Evolutionary conservation across 2,888 invertebrate genomes (phyloP).

Genomic region (Patella pellucida): DNA sequence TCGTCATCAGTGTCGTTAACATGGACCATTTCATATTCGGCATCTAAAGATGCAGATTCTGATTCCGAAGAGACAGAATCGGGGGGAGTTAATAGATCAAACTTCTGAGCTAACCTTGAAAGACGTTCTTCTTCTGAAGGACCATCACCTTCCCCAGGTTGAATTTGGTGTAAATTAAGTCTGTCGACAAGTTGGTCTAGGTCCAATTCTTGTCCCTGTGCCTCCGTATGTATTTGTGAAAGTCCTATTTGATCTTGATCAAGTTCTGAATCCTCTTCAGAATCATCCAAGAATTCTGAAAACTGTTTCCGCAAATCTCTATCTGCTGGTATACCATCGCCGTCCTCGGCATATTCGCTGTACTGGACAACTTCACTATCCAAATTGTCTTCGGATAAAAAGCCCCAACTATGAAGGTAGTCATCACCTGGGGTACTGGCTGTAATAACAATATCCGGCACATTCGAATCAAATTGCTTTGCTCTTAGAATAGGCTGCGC

Average conservation of each 20-base stretch:
- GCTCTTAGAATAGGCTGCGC: background rate
- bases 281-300: background rate
- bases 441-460: constrained; percentile 1
- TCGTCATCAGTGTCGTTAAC: constrained; percentile 26
- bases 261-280: background rate
- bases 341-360: background rate
- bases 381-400: background rate
- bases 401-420: background rate
- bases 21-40: constrained; percentile 21
- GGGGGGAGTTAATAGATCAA: background rate
- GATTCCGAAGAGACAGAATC: constrained; percentile 16
- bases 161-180: constrained; percentile 1
- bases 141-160: background rate
- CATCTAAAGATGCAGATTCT: constrained; percentile 21
- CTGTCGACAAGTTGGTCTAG: background rate
- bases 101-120: background rate
- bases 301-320: background rate
- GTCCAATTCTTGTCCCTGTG: background rate
- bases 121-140: background rate
- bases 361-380: background rate
- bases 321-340: background rate
- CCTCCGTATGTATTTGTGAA: background rate
- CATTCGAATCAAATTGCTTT: background rate
- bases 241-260: background rate
- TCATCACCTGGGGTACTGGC: background rate